These are phyloP conservation scores for Listrodromus nycthemerus DNA, from an alignment of 2,888 invertebrate genomes.

Conservation along the genomic window DNA sequence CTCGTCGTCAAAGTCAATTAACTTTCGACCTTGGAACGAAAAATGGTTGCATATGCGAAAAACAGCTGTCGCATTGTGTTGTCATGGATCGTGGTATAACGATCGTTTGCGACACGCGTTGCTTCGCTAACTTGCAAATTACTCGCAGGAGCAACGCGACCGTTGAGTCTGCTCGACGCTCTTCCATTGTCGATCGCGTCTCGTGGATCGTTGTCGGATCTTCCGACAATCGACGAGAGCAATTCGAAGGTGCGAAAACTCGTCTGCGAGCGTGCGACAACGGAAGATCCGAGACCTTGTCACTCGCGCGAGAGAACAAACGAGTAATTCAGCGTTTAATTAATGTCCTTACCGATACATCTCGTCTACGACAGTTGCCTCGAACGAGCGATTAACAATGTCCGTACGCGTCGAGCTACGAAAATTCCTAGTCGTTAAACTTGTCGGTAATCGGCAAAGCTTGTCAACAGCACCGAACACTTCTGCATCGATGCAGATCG, in stretches of 20 bases:
- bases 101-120: conserved; percentile 16
- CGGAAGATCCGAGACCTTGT: conserved; percentile 20
- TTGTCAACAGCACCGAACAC: neutral
- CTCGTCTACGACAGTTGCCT: conserved; percentile 3
- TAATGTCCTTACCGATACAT: conserved; percentile 20
- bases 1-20: neutral
- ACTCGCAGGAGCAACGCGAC: neutral
- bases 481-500: neutral
- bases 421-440: neutral
- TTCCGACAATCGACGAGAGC: neutral
- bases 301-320: conserved; percentile 10
- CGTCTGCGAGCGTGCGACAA: neutral
- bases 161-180: neutral
- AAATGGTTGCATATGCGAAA: conserved; percentile 31
- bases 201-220: neutral
- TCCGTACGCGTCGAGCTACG: neutral
- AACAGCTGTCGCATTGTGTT: conserved; percentile 51
- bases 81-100: conserved; percentile 31
- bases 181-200: neutral
- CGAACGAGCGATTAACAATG: conserved; percentile 20
- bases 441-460: neutral
- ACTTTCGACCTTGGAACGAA: neutral
- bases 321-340: conserved; percentile 29
- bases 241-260: neutral
- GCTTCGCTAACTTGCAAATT: conserved; percentile 1